Percentiles rank a stretch among this genome's conserved stretches.
phyloP scores from a whole-genome alignment of 2,888 invertebrate genomes.

The Eueremaeus valkanovi region DNA sequence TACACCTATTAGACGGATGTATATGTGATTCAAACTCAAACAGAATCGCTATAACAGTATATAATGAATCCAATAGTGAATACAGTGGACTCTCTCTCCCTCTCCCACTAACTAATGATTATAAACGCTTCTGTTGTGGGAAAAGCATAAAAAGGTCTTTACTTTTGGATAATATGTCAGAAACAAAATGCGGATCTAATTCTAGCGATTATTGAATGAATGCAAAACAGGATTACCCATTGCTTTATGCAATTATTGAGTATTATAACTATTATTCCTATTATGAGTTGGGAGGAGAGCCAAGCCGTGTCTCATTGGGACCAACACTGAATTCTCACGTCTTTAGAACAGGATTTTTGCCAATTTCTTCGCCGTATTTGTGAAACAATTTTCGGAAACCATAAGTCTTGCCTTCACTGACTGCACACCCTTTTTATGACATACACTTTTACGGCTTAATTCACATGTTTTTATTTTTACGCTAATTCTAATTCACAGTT shows the following conservation, averaged over 20 bases:
- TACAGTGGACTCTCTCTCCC: too few species aligned
- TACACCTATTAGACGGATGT: slow-evolving; percentile 31
- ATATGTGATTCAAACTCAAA: slow-evolving; percentile 26
- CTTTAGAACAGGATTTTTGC: slow-evolving; percentile 4
- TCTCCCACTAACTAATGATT: slow-evolving; percentile 23
- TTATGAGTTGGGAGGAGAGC: background rate
- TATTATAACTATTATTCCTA: too few species aligned
- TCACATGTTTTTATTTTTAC: background rate
- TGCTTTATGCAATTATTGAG: background rate
- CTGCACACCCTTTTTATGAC: slow-evolving; percentile 13
- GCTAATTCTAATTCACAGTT: background rate
- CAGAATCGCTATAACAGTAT: slow-evolving; percentile 3
- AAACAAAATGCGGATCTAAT: slow-evolving; percentile 34
- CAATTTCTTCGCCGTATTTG: background rate
- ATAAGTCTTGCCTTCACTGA: background rate
- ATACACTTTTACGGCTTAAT: slow-evolving; percentile 4
- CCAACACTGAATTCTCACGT: slow-evolving; percentile 17
- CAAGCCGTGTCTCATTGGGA: slow-evolving; percentile 20
- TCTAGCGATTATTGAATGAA: slow-evolving; percentile 9
- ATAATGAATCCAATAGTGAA: background rate
- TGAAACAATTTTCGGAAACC: background rate
- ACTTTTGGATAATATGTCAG: slow-evolving; percentile 20
- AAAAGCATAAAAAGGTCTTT: slow-evolving; percentile 14
- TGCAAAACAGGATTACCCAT: slow-evolving; percentile 27
- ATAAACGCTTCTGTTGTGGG: slow-evolving; percentile 32